Evolutionary conservation across 2,888 invertebrate genomes (phyloP), one percentile per base, ranked within the genome.

Genomic region (Halictus quadricinctus): DNA sequence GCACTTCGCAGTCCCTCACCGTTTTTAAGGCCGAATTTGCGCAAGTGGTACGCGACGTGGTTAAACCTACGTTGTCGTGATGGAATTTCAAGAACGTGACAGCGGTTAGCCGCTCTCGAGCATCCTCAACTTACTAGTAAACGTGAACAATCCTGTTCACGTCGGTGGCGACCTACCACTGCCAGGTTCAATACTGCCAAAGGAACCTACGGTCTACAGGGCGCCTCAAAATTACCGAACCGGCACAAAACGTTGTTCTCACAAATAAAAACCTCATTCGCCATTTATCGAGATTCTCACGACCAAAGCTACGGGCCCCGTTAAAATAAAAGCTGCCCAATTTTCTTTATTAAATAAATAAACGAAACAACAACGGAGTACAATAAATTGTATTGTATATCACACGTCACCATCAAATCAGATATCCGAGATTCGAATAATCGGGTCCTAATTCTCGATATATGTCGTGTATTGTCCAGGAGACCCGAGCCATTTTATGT

Each of bases 21-120:
- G 70, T 70, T 70, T 70, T 70, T 70, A 70, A 70, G 70, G 43
- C 13, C 43, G 43, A 70, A 70, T 70, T 70, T 43, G 70, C 70
- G 70, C 70, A 21, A 70, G 70, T n/a, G 43, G 43, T 70, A 12
- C n/a, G 70, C 43, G 70, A 43, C 43, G 70, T n/a, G 70, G 41
- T 43, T 70, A n/a, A 70, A 70, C 41, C 43, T 43, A 7, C 41
- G 70, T 46, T 43, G 70, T 70, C 70, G 70, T 70, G 70, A 70
- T 70, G 70, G 70, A 70, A 70, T 70, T 70, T 70, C 70, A 70
- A 43, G 70, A 70, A 70, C 70, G 70, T 70, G 70, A 70, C 70
- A 70, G 70, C 70, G 70, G 70, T 70, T 70, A 70, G 70, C 70
- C 70, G 43, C 70, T 70, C 21, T 70, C 70, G 41, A 70, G 43